A percentile compares a stretch with the other conserved stretches of the same genome.
phyloP scores from a whole-genome alignment of 2,888 invertebrate species.

The Encarsia formosa region DNA sequence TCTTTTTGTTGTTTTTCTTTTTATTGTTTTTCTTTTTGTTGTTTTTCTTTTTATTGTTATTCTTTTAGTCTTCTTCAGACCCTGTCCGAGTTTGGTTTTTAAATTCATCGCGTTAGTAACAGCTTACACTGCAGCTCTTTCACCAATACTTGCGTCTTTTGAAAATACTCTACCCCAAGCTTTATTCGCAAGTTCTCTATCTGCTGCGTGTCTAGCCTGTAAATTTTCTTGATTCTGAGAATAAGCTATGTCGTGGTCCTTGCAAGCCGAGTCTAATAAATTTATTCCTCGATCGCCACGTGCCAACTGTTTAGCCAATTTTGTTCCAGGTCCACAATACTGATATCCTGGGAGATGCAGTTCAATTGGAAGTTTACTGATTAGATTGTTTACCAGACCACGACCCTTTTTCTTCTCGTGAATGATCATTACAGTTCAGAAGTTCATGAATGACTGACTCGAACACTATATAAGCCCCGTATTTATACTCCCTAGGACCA shows the following conservation, averaged over 20 bases:
- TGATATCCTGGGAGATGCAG: constrained; percentile 33
- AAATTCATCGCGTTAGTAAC: too few relatives aligned
- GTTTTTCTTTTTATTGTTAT: too few relatives aligned
- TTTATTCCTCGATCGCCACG: constrained; percentile 35
- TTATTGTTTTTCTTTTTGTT: too few relatives aligned
- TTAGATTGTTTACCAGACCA: constrained; percentile 7
- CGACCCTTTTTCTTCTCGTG: background rate
- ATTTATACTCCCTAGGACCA: background rate
- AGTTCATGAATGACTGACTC: background rate
- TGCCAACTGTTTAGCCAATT: constrained; percentile 32
- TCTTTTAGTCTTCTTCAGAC: too few relatives aligned
- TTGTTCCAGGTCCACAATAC: constrained; percentile 37
- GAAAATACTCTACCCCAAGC: background rate
- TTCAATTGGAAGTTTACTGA: constrained; percentile 27
- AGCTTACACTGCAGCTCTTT: background rate
- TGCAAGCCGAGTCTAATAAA: constrained; percentile 33
- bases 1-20: too few relatives aligned
- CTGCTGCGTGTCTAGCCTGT: background rate
- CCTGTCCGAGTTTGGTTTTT: too few relatives aligned
- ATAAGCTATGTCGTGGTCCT: constrained; percentile 28
- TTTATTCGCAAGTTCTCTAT: background rate
- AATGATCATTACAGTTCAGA: background rate
- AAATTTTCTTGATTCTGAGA: background rate
- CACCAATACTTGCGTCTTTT: background rate
- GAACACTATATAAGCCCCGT: background rate